Evolutionary conservation across 2,888 invertebrate species (phyloP).

Genomic region (Cacoxenus indagator): DNA sequence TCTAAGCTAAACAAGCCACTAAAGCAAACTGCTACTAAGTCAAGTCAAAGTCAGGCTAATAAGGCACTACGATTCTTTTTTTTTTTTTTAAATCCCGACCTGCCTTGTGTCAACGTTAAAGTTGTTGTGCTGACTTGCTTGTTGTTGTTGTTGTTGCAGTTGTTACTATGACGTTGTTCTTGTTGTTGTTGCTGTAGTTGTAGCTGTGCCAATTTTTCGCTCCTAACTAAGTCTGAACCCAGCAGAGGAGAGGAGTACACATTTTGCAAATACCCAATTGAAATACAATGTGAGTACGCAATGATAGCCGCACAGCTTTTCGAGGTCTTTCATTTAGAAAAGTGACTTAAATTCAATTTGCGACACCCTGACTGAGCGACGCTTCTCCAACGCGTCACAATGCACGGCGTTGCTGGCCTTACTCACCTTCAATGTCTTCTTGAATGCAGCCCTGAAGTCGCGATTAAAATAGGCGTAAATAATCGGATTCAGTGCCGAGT

Average conservation of each 20-base stretch:
- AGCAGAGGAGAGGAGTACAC: neutral
- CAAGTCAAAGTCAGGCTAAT: constrained; percentile 26
- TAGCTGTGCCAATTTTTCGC: constrained; percentile 30
- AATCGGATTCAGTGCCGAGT: constrained; percentile 95
- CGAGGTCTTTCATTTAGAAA: too few relatives aligned
- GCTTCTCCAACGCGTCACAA: too few relatives aligned
- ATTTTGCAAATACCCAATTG: neutral
- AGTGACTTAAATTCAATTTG: too few relatives aligned
- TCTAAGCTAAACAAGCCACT: constrained; percentile 28
- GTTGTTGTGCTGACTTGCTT: constrained; percentile 28
- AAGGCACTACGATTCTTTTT: neutral
- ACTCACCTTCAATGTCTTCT: constrained; percentile 81
- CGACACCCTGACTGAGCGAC: too few relatives aligned
- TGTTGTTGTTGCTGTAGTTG: constrained; percentile 22
- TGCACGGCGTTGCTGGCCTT: too few relatives aligned
- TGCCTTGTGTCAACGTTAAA: neutral
- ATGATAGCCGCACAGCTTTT: too few relatives aligned
- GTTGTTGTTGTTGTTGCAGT: constrained; percentile 28
- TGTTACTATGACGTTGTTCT: constrained; percentile 30
- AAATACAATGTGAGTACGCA: too few relatives aligned
- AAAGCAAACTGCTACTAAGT: constrained; percentile 26
- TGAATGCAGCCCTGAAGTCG: constrained; percentile 95
- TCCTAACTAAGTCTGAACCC: constrained; percentile 49
- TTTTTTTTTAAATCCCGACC: neutral
- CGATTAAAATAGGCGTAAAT: constrained; percentile 98